Percentiles rank a stretch among this genome's conserved stretches.
phyloP scores from a whole-genome alignment of 2,888 invertebrate species.

The Lottia gigantea region DNA sequence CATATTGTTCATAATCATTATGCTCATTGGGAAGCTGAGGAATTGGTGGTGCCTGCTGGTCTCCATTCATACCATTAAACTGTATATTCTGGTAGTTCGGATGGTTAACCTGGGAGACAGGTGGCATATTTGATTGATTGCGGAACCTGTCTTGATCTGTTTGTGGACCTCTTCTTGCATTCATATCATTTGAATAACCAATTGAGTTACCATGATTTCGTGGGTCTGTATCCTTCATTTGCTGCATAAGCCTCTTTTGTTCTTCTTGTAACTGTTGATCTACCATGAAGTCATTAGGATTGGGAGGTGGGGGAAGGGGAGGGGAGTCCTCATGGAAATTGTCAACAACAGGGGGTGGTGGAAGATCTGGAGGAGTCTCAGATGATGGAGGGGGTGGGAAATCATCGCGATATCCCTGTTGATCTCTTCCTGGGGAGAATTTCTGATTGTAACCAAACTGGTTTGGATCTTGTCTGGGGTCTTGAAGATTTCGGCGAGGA shows the following conservation, averaged over 20 bases:
- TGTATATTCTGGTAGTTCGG: conserved; percentile 42
- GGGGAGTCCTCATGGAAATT: conserved; percentile 51
- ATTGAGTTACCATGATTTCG: conserved; percentile 12
- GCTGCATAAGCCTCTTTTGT: conserved; percentile 44
- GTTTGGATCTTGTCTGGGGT: conserved; percentile 6
- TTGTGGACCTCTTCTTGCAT: neutral
- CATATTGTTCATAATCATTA: conserved; percentile 47
- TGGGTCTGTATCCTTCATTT: conserved; percentile 23
- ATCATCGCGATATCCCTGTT: conserved; percentile 59
- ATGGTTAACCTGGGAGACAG: conserved; percentile 13
- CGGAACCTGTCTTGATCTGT: neutral
- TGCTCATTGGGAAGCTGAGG: conserved; percentile 36
- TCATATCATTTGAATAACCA: conserved; percentile 9
- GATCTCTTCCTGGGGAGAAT: conserved; percentile 64
- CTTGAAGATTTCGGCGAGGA: neutral
- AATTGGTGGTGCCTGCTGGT: conserved; percentile 22
- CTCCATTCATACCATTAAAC: conserved; percentile 25
- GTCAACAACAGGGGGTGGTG: conserved; percentile 66
- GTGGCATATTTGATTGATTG: conserved; percentile 10
- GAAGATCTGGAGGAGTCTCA: conserved; percentile 68
- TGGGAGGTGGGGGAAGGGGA: conserved; percentile 70
- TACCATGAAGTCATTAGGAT: conserved; percentile 39
- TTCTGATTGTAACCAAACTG: conserved; percentile 23
- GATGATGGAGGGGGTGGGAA: conserved; percentile 75
- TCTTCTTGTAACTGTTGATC: conserved; percentile 74